phyloP scores from a whole-genome alignment of 2,888 invertebrate genomes.

The Opisthograptis luteolata region DNA sequence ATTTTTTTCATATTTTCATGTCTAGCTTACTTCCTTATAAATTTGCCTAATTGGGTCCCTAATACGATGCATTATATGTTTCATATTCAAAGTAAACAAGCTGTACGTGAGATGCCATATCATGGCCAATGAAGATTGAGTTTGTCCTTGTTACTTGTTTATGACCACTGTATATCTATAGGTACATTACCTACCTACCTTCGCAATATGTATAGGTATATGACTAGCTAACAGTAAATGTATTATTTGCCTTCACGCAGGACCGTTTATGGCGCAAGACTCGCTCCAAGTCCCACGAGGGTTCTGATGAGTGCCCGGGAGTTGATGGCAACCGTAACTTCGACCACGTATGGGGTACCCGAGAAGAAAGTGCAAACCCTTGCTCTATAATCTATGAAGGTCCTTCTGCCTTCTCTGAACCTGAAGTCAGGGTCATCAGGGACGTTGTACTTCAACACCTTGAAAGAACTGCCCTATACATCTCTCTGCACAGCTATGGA shows the following conservation, averaged over 20 bases:
- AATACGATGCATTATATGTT: conserved; percentile 14
- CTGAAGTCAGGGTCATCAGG: conserved; percentile 86
- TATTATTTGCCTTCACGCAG: conserved; percentile 70
- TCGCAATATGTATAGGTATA: too few relatives aligned
- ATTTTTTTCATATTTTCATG: conserved; percentile 39
- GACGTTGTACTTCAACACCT: conserved; percentile 80
- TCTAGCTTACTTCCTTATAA: conserved; percentile 4
- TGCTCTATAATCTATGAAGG: conserved; percentile 88
- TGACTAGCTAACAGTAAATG: too few relatives aligned
- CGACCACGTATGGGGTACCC: conserved; percentile 87
- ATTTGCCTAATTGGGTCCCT: conserved; percentile 26
- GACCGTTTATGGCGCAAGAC: conserved; percentile 89
- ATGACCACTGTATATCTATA: not conserved
- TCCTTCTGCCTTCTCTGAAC: conserved; percentile 86
- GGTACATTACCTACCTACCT: too few relatives aligned
- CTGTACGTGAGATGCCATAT: conserved; percentile 28
- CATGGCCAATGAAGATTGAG: conserved; percentile 11
- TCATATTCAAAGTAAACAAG: conserved; percentile 24
- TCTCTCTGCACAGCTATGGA: conserved; percentile 91
- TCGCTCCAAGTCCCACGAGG: conserved; percentile 76
- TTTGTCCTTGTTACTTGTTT: conserved; percentile 8
- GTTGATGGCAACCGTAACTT: conserved; percentile 92
- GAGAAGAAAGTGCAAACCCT: conserved; percentile 70
- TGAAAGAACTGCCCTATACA: conserved; percentile 84
- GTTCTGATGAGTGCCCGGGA: conserved; percentile 84